Evolutionary conservation across 1,140 invertebrate species (phyloP).

Genomic region (Oscheius sp.): DNA sequence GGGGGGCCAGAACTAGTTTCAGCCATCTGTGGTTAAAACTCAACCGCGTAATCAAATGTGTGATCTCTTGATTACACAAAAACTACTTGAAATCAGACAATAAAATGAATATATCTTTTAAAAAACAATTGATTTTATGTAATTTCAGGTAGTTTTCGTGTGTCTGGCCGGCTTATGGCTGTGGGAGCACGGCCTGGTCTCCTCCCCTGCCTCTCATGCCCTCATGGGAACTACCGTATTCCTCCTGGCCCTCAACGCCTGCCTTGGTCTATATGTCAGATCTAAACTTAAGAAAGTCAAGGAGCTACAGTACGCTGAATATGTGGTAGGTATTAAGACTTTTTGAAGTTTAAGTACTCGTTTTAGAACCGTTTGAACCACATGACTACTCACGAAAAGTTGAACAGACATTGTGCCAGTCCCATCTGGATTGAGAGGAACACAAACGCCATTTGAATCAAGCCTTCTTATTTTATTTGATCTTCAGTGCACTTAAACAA

Average conservation of each 20-base stretch:
- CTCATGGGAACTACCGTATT: neutral
- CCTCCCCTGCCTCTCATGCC: neutral
- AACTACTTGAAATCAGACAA: too few relatives aligned
- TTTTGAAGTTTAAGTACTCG: neutral
- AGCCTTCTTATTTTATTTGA: too few relatives aligned
- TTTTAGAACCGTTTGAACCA: neutral
- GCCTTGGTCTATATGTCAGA: neutral
- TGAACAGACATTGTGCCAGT: neutral
- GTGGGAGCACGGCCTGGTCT: neutral
- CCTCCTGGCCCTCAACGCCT: neutral
- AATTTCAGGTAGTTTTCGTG: neutral
- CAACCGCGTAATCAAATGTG: too few relatives aligned
- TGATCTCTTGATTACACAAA: too few relatives aligned
- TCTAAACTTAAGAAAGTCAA: neutral
- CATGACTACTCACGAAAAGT: neutral
- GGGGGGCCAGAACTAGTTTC: too few relatives aligned
- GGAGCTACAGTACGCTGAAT: neutral
- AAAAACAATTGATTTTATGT: too few relatives aligned
- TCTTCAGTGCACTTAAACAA: neutral
- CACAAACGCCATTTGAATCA: neutral
- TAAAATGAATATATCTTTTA: too few relatives aligned
- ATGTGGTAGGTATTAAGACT: neutral
- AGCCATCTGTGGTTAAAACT: too few relatives aligned
- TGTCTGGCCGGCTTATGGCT: neutral
- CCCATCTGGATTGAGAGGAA: constrained; percentile 7